A percentile compares a stretch with the other conserved stretches of the same genome.
phyloP scores from a whole-genome alignment of 2,113 vertebrate genomes.

The Petrocephalus microphthalmus region DNA sequence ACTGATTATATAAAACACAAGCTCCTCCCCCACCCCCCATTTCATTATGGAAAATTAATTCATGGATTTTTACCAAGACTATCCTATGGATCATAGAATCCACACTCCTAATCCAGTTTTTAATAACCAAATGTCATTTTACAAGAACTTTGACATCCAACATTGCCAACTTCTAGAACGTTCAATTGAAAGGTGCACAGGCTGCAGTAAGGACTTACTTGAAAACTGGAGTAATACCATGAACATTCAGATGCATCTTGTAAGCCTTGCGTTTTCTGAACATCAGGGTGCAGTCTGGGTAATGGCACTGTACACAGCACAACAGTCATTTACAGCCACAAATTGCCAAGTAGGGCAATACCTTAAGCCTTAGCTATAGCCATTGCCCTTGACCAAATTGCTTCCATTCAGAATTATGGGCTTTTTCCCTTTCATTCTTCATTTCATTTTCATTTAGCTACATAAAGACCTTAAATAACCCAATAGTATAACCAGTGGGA shows the following conservation, averaged over 20 bases:
- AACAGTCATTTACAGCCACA: not conserved
- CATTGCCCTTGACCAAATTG: not conserved
- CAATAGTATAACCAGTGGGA: not conserved
- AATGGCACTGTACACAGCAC: conserved; percentile 44
- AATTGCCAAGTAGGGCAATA: not conserved
- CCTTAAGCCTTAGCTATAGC: not conserved
- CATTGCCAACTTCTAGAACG: not conserved
- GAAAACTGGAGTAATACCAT: conserved; percentile 39
- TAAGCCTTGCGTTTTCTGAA: conserved; percentile 59
- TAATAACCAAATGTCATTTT: not conserved
- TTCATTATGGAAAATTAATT: not conserved
- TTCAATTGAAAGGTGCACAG: not conserved
- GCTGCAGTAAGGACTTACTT: conserved; percentile 41
- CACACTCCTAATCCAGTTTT: not conserved
- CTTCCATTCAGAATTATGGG: not conserved
- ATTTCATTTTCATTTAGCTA: not conserved
- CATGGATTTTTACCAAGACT: not conserved
- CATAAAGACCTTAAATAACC: not conserved
- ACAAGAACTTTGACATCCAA: not conserved
- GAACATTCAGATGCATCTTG: conserved; percentile 51
- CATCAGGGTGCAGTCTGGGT: conserved; percentile 45
- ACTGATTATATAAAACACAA: not conserved
- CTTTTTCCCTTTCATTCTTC: too few species aligned
- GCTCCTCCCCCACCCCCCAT: too few species aligned
- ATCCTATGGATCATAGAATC: not conserved